Evolutionary conservation across 64 coral and sea anemone species (phyloP).

Genomic region (Montipora efflorescens): DNA sequence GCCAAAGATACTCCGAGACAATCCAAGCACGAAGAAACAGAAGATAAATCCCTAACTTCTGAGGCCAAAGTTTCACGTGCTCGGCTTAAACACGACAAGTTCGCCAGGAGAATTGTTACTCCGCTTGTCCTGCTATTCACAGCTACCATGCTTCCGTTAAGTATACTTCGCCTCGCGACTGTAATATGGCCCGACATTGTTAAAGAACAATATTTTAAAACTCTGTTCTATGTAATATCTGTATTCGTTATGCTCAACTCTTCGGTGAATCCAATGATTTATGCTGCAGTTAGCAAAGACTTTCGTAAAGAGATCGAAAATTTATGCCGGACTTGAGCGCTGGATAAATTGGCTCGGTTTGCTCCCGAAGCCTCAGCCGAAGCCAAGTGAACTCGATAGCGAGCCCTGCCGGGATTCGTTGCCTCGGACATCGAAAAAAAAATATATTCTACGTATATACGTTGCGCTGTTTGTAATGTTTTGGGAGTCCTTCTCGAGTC

Average conservation of each 20-base stretch:
- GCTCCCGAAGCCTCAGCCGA: no score
- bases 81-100: constrained; percentile 60
- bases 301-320: constrained; percentile 48
- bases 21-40: background rate
- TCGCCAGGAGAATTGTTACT: constrained; percentile 67
- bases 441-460: no score
- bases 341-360: background rate
- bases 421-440: no score
- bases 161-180: constrained; percentile 28
- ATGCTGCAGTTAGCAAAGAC: constrained; percentile 63
- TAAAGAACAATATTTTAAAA: constrained; percentile 16
- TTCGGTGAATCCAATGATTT: constrained; percentile 61
- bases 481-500: no score
- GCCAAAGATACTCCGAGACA: background rate
- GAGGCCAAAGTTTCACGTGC: background rate
- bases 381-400: no score
- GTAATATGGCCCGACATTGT: constrained; percentile 17
- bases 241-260: constrained; percentile 61
- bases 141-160: constrained; percentile 66
- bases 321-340: background rate
- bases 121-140: constrained; percentile 66
- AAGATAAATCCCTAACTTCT: background rate
- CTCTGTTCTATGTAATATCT: constrained; percentile 3
- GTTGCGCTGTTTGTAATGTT: no score
- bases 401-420: no score